Conservation (phyloP, 1,140 invertebrate species). For the Neodiprion fabricii region DNA sequence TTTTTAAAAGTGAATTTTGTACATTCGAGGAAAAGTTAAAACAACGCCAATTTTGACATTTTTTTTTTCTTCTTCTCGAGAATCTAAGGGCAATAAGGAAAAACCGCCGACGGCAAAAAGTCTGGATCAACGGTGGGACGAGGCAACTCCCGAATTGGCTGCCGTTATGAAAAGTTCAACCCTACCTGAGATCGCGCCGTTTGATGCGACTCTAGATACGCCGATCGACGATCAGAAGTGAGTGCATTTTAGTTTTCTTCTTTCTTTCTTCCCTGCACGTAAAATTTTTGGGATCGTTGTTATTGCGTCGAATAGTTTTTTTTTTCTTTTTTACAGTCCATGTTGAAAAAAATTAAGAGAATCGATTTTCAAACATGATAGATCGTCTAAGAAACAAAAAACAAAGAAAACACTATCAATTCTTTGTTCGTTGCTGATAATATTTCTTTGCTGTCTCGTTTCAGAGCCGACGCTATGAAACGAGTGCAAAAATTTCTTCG, state of each 20-base stretch:
- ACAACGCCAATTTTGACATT: neutral
- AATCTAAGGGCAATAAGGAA: slow-evolving; percentile 10
- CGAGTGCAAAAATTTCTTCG: slow-evolving; percentile 82
- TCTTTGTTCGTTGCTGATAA: no score
- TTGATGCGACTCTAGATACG: slow-evolving; percentile 85
- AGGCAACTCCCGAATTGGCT: slow-evolving; percentile 72
- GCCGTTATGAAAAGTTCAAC: slow-evolving; percentile 68
- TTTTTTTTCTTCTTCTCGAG: slow-evolving; percentile 12
- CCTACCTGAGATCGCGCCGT: slow-evolving; percentile 75
- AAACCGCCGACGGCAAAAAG: slow-evolving; percentile 30
- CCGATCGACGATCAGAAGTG: slow-evolving; percentile 91
- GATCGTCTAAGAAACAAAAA: no score
- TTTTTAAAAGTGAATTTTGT: neutral
- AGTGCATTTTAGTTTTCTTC: slow-evolving; percentile 37
- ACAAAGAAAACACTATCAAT: no score
- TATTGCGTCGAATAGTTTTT: slow-evolving; percentile 12
- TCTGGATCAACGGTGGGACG: slow-evolving; percentile 76
- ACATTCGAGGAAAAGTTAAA: no score
- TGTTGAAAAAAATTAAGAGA: neutral
- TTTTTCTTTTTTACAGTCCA: neutral
- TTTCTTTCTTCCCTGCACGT: slow-evolving; percentile 10
- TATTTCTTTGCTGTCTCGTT: slow-evolving; percentile 32
- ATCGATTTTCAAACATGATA: no score
- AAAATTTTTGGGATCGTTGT: slow-evolving; percentile 24
- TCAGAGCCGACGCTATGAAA: slow-evolving; percentile 84